These are phyloP conservation scores for Euproctis similis DNA, from an alignment of 2,888 invertebrate species.

Conservation along the genomic window DNA sequence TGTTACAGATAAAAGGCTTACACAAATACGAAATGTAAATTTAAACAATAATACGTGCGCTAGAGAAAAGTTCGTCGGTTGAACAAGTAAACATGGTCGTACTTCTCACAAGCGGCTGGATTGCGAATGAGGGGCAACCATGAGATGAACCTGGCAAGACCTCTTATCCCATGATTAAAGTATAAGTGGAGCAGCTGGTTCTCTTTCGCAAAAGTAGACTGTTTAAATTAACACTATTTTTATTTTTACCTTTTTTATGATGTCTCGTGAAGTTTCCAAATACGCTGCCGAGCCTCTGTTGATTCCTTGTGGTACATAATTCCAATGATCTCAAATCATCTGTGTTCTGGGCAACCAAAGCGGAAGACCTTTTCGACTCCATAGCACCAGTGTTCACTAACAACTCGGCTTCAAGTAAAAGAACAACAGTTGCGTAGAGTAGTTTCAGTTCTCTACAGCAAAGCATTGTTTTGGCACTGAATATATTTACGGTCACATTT, in stretches of 20 bases:
- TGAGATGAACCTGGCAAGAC: no score
- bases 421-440: conserved; percentile 63
- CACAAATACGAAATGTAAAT: no score
- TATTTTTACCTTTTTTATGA: conserved; percentile 65
- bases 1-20: no score
- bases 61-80: no score
- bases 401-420: conserved; percentile 61
- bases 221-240: no score
- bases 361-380: conserved; percentile 65
- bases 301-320: conserved; percentile 58
- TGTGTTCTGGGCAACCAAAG: conserved; percentile 53
- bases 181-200: no score
- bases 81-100: no score
- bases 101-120: no score
- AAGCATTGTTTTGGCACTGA: conserved; percentile 71
- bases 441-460: conserved; percentile 68
- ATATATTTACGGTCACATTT: conserved; percentile 50
- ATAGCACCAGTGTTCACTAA: conserved; percentile 61
- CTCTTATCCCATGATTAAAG: no score
- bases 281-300: conserved; percentile 63
- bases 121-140: no score
- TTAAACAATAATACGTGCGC: no score
- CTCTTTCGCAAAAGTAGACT: no score
- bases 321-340: conserved; percentile 64
- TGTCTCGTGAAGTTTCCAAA: conserved; percentile 69